Evolutionary conservation across 2,797 vertebrate genomes (phyloP).

Genomic region (Cyprinella venusta): DNA sequence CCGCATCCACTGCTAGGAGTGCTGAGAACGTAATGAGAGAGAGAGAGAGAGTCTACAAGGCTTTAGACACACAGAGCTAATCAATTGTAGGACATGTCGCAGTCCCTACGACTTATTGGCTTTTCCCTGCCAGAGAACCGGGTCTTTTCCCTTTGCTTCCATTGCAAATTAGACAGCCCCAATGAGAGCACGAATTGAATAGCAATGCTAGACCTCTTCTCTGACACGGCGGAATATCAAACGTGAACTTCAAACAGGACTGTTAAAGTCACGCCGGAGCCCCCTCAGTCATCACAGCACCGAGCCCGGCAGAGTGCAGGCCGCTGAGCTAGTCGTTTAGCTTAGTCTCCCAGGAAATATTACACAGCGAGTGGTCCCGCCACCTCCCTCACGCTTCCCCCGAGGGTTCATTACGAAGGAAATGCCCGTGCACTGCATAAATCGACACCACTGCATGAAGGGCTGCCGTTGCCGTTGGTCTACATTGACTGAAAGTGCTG

Average conservation of each 20-base stretch:
- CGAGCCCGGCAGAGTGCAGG: constrained; percentile 3
- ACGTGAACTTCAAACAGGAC: constrained; percentile 34
- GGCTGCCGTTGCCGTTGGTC: constrained; percentile 31
- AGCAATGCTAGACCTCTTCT: constrained; percentile 35
- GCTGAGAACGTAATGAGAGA: background rate
- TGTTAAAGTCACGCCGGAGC: constrained; percentile 18
- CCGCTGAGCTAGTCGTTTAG: constrained; percentile 51
- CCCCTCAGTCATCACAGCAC: constrained; percentile 40
- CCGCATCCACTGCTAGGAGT: constrained; percentile 32
- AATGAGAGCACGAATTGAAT: constrained; percentile 30
- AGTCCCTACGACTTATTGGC: constrained; percentile 34
- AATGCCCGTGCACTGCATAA: constrained; percentile 50
- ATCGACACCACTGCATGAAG: constrained; percentile 54
- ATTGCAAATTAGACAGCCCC: constrained; percentile 42
- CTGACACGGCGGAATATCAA: constrained; percentile 35
- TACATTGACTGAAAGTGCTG: constrained; percentile 40
- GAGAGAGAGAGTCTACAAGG: background rate
- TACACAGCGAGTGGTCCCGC: constrained; percentile 50
- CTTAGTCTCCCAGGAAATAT: constrained; percentile 50
- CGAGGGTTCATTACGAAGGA: constrained; percentile 58
- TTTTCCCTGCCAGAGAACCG: constrained; percentile 24
- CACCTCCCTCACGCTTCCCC: constrained; percentile 38
- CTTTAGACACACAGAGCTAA: constrained; percentile 23
- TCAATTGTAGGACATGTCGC: constrained; percentile 38
- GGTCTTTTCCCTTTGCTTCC: constrained; percentile 47